Evolutionary conservation across 2,888 invertebrate species (phyloP).

Genomic region (Ichneumoninae sp.): DNA sequence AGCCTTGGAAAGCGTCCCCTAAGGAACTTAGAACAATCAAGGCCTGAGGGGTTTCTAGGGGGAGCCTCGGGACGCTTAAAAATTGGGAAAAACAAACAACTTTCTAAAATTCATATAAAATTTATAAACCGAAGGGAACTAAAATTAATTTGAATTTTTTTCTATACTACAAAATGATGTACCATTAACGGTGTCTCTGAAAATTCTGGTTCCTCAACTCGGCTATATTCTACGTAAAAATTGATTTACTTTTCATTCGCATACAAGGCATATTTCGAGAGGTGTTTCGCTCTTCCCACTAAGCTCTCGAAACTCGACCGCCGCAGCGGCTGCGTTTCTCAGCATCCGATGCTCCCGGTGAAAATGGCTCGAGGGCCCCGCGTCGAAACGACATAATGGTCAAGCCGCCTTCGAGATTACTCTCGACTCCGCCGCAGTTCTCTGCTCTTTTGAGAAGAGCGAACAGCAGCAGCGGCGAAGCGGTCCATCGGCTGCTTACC

Average conservation of each 20-base stretch:
- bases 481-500: slow-evolving; percentile 70
- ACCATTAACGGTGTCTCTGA: too few species aligned
- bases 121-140: too few species aligned
- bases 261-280: slow-evolving; percentile 23
- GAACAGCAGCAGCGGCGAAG: background rate
- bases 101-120: too few species aligned
- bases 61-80: too few species aligned
- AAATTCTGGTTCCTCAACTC: too few species aligned
- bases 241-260: background rate
- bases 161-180: too few species aligned
- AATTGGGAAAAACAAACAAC: too few species aligned
- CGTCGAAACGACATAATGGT: slow-evolving; percentile 77
- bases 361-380: slow-evolving; percentile 57
- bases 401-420: slow-evolving; percentile 69
- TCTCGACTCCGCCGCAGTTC: slow-evolving; percentile 35
- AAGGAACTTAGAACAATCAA: too few species aligned
- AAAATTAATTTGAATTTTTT: too few species aligned
- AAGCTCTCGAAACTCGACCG: slow-evolving; percentile 54
- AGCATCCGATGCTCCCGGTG: slow-evolving; percentile 37
- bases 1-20: too few species aligned
- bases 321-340: slow-evolving; percentile 51
- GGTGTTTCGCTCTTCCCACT: slow-evolving; percentile 60
- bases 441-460: slow-evolving; percentile 43
- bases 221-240: background rate
- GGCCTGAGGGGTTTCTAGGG: too few species aligned